Evolutionary conservation across 2,888 invertebrate genomes (phyloP), one percentile per base, ranked within the genome.

Genomic region (Achlya flavicornis): DNA sequence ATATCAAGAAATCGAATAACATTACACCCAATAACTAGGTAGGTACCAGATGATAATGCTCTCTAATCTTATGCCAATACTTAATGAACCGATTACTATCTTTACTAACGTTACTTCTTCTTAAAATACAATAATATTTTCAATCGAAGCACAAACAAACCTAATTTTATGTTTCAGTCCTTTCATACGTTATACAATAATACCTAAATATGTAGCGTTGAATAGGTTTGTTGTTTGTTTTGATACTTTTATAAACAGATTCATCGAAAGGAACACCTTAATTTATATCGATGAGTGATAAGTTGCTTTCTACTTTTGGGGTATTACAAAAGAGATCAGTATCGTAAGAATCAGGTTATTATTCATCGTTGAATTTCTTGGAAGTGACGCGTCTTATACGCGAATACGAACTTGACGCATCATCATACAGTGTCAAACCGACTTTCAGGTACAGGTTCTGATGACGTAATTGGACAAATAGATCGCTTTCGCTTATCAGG

Each of bases 391-490:
- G 65, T 71, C 74, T 69, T 72, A 74, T 79, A 77, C 69, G 69
- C 65, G 77, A 75, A 64, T 60, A 81, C 64, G 19, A n/a, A 70
- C 64, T 71, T 76, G 80, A 74, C 76, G 75, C 78, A 74, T 79
- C 73, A 75, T 68, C 67, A 68, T 68, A n/a, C 67, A 67, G 66
- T 63, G 63, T 26, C 58, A 46, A 64, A 67, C 68, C 69, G 71
- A 70, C 70, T 70, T 67, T 71, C 70, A 63, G 67, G 66, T 72
- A 74, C 75, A 77, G 74, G 77, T 74, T 66, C 60, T 46, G 35
- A 64, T 79, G 77, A 77, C 77, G 74, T 77, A 76, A 78, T 65
- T n/a, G 14, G 61, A 46, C 16, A 33, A n/a, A 48, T 33, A 14
- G 32, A 26, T 26, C 33, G 14, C 61, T 14, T 14, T 43, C 26